Evolutionary conservation across 2,113 vertebrate genomes (phyloP), one percentile per base, ranked within the genome.

Genomic region (Cyphotilapia sp.): DNA sequence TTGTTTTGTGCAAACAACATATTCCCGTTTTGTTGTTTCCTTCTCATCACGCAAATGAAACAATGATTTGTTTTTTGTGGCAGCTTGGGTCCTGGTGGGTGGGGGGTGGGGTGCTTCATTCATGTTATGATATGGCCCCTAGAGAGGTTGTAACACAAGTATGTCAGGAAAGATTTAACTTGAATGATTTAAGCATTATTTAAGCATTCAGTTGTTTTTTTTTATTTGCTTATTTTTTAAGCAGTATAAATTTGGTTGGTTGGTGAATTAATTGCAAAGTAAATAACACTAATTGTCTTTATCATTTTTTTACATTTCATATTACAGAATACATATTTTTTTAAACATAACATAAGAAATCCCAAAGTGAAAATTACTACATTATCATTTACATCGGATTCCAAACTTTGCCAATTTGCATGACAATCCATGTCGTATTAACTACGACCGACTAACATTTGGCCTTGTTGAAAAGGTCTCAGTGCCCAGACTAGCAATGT

Each of bases 151-250:
- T 61, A 61, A 33, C 57, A 33, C 57, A 61, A 40, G 35, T 40
- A 24, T 14, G 35, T 71, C 35, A 40, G 19, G 7, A 40, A 69
- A 69, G 19, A 40, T 22, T 69, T 69, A 40, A 40, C 1, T 22
- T 69, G 11, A n/a, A 22, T 2, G 33, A 38, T 22, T 13, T 8
- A 8, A 69, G 33, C 1, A 38, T 40, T 13, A 69, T 40, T 22
- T 40, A 14, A 69, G 33, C 2, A 35, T 63, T 63, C 57, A 1
- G 29, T 2, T 31, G 0, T 6, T 33, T 0, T 7, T 61, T 57
- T 31, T 27, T 6, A 38, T 12, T 40, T 24, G 12, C 7, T 24
- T 6, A 16, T 16, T 24, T 71, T 42, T 42, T 71, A 11, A 24
- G 35, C 12, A 16, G 38, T 24, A 16, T 14, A 42, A 9, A 74